Conservation (phyloP, 2,797 vertebrate species). For the Crypturellus tataupa region DNA sequence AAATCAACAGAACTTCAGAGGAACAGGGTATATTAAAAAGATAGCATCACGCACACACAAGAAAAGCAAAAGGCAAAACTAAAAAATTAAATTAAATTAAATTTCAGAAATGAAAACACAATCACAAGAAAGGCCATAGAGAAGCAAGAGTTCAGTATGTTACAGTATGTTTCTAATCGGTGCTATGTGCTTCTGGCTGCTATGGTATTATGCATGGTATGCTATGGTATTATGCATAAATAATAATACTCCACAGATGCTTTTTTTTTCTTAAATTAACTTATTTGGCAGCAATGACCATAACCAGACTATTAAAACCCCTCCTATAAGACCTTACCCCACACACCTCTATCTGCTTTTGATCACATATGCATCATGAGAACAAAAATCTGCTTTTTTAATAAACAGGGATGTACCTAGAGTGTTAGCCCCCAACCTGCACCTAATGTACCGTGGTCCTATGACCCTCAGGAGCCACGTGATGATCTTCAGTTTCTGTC, state of each 20-base stretch:
- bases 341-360: background rate
- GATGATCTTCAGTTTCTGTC: background rate
- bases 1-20: background rate
- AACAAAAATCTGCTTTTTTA: background rate
- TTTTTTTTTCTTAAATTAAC: background rate
- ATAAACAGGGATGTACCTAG: background rate
- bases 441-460: accelerated
- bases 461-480: background rate
- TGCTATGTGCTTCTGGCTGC: background rate
- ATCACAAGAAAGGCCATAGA: background rate
- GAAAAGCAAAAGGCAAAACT: background rate
- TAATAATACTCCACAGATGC: background rate
- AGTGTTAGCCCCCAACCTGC: background rate
- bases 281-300: background rate
- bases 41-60: background rate
- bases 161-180: background rate
- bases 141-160: background rate
- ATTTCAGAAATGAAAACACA: background rate
- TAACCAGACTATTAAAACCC: background rate
- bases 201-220: too few relatives aligned
- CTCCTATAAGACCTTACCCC: background rate
- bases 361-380: background rate
- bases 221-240: background rate
- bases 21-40: background rate
- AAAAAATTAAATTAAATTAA: background rate